Base-by-base conservation (phyloP, 1,140 invertebrate genomes). In the Sycophila sp. region DNA sequence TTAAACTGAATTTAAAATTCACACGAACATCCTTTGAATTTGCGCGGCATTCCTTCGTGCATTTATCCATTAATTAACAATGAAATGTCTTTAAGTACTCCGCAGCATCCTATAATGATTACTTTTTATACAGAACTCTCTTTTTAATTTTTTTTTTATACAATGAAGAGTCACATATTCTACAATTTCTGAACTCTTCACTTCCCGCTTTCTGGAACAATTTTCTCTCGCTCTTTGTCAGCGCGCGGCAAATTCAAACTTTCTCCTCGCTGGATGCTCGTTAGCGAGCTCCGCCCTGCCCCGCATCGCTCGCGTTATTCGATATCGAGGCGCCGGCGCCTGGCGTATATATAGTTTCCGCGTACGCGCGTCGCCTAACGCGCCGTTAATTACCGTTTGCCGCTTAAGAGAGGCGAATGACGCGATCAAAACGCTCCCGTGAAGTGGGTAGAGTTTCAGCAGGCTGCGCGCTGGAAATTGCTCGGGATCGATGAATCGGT, bases 191-290 rank as follows among this genome's bases (percentile, higher is more conserved):
- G n/a, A n/a, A n/a, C 22, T 30, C 22, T 30, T 30, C 51, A 8
- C 22, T 22, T 51, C 19, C 28, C n/a, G 24, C 17, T 53, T 15
- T 53, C 11, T 53, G 36, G 60, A 11, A 63, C 36, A 63, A 63
- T 63, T 49, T 49, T 45, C 60, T 49, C 60, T 63, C 60, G 60
- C 59, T 17, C 42, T 45, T 60, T 60, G 58, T 60, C 40, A 28
- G 38, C 28, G 42, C 19, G 8, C 22, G 6, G n/a, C 34, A 17
- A 60, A 60, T 60, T 30, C 58, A 60, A 60, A 60, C 58, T 60
- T 26, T 26, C 28, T 26, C 34, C 24, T 34, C 19, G 28, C 26
- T 62, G 17, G 15, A 32, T 19, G 32, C 60, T 64, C 60, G 45
- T 64, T 51, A 64, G 30, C 45, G n/a, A 13, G 36, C 26, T 42